phyloP scores from a whole-genome alignment of 2,888 invertebrate species.

The Synanthedon tipuliformis region DNA sequence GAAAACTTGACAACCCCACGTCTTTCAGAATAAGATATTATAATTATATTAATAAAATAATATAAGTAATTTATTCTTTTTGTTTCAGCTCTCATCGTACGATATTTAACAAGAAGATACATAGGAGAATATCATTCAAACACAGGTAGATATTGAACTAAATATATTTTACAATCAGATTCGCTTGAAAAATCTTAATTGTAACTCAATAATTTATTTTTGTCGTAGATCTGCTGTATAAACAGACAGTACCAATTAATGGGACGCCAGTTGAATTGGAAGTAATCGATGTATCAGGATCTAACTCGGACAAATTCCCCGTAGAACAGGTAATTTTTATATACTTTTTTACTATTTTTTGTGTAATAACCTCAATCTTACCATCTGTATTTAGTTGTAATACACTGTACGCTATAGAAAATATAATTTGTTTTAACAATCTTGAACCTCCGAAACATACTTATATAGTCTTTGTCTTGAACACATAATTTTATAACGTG shows the following conservation, averaged over 20 bases:
- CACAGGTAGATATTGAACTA: constrained; percentile 65
- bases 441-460: too few relatives aligned
- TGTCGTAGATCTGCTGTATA: constrained; percentile 78
- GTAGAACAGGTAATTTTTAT: constrained; percentile 62
- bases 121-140: constrained; percentile 86
- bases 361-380: too few relatives aligned
- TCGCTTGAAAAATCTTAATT: neutral
- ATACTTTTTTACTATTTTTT: too few relatives aligned
- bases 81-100: constrained; percentile 77
- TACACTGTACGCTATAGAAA: too few relatives aligned
- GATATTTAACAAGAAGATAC: constrained; percentile 81
- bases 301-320: constrained; percentile 73
- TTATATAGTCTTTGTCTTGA: too few relatives aligned
- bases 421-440: too few relatives aligned
- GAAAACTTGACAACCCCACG: too few relatives aligned
- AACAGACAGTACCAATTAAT: constrained; percentile 79
- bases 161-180: neutral
- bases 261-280: constrained; percentile 80
- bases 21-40: too few relatives aligned
- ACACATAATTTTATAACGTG: too few relatives aligned
- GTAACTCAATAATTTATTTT: constrained; percentile 15
- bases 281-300: constrained; percentile 82
- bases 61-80: constrained; percentile 1
- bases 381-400: too few relatives aligned
- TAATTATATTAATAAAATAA: too few relatives aligned